Conservation (phyloP, 2,113 vertebrate genomes). For the Tympanuchus pallidicinctus region DNA sequence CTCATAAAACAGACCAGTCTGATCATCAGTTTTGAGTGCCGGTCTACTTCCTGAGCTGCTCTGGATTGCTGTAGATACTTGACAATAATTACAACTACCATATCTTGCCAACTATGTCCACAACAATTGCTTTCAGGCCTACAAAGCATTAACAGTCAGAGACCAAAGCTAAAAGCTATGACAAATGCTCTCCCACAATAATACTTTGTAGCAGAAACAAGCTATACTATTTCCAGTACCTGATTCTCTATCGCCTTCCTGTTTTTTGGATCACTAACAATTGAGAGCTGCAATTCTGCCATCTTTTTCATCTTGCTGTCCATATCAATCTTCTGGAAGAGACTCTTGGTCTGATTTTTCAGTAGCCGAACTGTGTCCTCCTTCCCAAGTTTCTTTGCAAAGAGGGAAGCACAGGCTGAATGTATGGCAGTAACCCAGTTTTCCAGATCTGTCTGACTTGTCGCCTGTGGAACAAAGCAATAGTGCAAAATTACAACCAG, state of each 20-base stretch:
- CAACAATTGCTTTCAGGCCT: not conserved
- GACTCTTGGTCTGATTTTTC: constrained; percentile 87
- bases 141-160: not conserved
- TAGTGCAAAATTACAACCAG: not conserved
- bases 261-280: constrained; percentile 92
- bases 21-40: not conserved
- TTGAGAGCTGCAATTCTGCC: constrained; percentile 93
- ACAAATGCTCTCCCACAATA: not conserved
- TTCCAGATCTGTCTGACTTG: constrained; percentile 95
- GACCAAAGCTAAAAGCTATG: not conserved
- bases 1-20: not conserved
- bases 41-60: not conserved
- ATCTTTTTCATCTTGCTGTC: constrained; percentile 99
- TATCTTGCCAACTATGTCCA: not conserved
- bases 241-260: constrained; percentile 97
- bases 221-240: constrained; percentile 70
- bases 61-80: not conserved
- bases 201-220: not conserved
- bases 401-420: constrained; percentile 93
- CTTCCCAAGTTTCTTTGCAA: constrained; percentile 94
- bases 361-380: constrained; percentile 92
- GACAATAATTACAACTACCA: not conserved
- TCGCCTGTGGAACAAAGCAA: constrained; percentile 81
- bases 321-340: constrained; percentile 98
- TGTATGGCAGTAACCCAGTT: constrained; percentile 98